phyloP scores from a whole-genome alignment of 2,113 vertebrate species.

The Nyctibius bracteatus region DNA sequence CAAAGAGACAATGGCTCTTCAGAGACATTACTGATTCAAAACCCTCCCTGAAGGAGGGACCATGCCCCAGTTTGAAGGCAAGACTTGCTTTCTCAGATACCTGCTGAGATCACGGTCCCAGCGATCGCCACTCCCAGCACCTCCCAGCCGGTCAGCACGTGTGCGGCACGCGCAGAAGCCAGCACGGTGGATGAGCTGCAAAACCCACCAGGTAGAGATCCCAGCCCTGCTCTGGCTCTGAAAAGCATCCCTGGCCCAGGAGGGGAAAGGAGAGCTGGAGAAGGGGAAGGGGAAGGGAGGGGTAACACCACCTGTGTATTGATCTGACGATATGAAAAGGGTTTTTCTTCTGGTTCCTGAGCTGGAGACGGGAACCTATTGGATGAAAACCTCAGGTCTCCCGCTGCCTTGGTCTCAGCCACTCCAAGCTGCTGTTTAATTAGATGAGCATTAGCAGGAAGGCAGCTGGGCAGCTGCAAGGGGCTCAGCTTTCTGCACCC shows the following conservation, averaged over 20 bases:
- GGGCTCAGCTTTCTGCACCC: not conserved
- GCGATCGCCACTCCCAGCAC: not conserved
- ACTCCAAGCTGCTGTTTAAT: conserved; percentile 27
- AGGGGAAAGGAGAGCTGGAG: not conserved
- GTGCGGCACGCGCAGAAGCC: not conserved
- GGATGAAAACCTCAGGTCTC: conserved; percentile 16
- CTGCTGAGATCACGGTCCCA: not conserved
- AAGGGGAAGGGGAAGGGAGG: not conserved
- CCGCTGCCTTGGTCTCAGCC: conserved; percentile 20
- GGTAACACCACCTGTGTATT: not conserved
- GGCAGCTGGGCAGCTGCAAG: conserved; percentile 1
- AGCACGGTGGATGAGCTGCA: not conserved
- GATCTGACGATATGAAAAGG: not conserved
- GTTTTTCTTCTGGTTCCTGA: conserved; percentile 17
- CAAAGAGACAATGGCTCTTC: not conserved
- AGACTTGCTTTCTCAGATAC: not conserved
- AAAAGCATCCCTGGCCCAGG: not conserved
- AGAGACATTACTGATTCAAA: not conserved
- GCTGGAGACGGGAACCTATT: not conserved
- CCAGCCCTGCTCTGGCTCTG: not conserved
- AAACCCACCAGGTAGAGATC: not conserved
- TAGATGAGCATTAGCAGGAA: conserved; percentile 2
- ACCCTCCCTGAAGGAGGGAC: not conserved
- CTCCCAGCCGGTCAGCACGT: not conserved
- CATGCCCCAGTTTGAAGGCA: not conserved